Percentiles rank a stretch among this genome's conserved stretches.
phyloP scores from a whole-genome alignment of 2,113 vertebrate genomes.

The Leucoraja erinaceus region DNA sequence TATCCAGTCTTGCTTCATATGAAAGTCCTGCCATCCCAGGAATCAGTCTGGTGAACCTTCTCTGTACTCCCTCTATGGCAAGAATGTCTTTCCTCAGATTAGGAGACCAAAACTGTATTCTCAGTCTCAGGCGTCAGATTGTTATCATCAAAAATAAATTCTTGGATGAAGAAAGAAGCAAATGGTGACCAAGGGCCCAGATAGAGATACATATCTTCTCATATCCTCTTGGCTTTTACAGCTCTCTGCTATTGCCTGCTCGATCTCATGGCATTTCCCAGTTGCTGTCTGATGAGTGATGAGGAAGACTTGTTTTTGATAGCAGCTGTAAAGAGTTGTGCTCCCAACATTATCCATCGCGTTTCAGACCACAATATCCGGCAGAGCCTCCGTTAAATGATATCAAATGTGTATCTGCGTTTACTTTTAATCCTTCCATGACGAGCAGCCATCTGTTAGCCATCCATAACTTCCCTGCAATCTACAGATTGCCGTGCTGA shows the following conservation, averaged over 20 bases:
- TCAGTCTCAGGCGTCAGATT: not conserved
- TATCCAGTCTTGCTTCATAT: too few species aligned
- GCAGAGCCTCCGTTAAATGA: not conserved
- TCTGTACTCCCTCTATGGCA: too few species aligned
- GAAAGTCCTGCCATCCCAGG: too few species aligned
- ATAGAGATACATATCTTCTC: slow-evolving; percentile 6
- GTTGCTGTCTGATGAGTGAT: too few species aligned
- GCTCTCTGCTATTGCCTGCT: not conserved
- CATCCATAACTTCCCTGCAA: too few species aligned
- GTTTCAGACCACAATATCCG: not conserved
- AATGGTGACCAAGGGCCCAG: not conserved
- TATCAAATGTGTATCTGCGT: not conserved
- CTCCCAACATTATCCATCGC: not conserved
- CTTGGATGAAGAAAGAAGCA: not conserved
- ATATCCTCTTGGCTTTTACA: not conserved
- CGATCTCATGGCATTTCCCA: not conserved
- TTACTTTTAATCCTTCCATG: too few species aligned
- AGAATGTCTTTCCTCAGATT: too few species aligned
- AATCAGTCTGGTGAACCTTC: too few species aligned
- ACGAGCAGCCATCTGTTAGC: too few species aligned
- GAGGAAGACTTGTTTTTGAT: not conserved
- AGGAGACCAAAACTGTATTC: too few species aligned
- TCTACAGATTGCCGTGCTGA: too few species aligned
- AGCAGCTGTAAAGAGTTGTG: not conserved
- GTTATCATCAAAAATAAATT: not conserved